Base-by-base conservation (phyloP, 2,113 vertebrate genomes). In the Thalassoma bifasciatum region DNA sequence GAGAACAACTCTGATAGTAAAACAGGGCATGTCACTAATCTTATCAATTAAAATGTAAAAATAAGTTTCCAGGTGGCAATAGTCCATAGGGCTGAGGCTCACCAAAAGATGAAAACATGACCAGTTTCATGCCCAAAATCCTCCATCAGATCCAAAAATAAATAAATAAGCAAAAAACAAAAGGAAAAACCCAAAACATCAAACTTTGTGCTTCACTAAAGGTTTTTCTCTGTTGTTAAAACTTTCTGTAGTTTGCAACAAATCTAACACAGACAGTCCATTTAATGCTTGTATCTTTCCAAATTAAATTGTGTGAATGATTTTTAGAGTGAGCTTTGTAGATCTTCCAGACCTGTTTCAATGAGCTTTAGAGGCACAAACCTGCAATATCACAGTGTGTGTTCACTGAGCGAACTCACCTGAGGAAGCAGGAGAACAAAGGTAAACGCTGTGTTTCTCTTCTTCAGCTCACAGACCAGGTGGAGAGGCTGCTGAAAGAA, bases 401-500 rank as follows among this genome's bases (percentile, higher is more conserved):
- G 17, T 38, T 8, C 9, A 1, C 60, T 24, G 71, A 36, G 38
- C 16, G 22, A 44, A 44, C 38, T 54, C 47, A 47, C 30, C 53
- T 60, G 60, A 13, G 54, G 23, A n/a, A 44, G 50, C 11, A 21
- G 0, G 59, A 7, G n/a, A 17, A 51, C 59, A 37, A 24, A 34
- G 16, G 26, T 34, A 36, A 44, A 24, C 10, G 1, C 40, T 24
- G 50, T 44, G 9, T 23, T 47, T 50, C 21, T 66, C 30, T 36
- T 19, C 23, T 24, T 51, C 14, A 52, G 21, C 26, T 40, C 19
- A 12, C n/a, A n/a, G 54, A 37, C 11, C 30, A 26, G 2, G 24
- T n/a, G 12, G 46, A 58, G 65, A 67, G 14, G 40, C 59, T 44
- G 50, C 19, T 58, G 46, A 57, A 59, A 64, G 8, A 61, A 40